These are phyloP conservation scores for Sander vitreus DNA, from an alignment of 2,113 vertebrate species.

Conservation along the genomic window DNA sequence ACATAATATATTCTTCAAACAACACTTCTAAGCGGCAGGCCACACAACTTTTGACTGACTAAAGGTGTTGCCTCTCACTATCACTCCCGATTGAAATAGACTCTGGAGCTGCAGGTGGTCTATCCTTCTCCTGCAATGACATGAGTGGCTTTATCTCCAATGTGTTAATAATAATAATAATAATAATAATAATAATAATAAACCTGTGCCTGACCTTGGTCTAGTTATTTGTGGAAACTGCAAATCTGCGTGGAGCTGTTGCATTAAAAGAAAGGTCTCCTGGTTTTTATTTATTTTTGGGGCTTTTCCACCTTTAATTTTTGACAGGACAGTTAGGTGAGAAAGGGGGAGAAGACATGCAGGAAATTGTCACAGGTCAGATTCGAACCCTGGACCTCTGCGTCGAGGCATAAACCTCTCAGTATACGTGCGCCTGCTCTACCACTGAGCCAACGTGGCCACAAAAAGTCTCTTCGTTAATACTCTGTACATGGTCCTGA, in stretches of 20 bases:
- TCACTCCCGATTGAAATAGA: neutral
- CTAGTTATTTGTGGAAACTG: conserved; percentile 18
- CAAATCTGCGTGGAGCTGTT: neutral
- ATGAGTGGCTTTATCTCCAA: conserved; percentile 22
- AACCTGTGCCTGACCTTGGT: conserved; percentile 12
- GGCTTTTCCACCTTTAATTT: no score
- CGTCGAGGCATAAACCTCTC: no score
- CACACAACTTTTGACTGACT: neutral
- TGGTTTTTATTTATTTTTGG: no score
- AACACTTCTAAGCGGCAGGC: neutral
- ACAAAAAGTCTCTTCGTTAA: neutral
- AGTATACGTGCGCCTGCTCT: no score
- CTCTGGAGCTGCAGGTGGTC: conserved; percentile 1
- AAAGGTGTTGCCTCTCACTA: neutral
- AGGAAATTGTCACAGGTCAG: no score
- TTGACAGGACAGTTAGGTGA: no score
- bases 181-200: neutral
- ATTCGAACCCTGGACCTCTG: no score
- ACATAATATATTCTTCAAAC: neutral
- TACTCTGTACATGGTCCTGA: neutral
- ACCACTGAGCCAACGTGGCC: no score
- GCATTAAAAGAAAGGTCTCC: neutral
- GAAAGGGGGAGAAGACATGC: no score
- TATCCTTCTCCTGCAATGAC: neutral
- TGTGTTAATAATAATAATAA: conserved; percentile 26